A percentile compares a stretch with the other conserved stretches of the same genome.
phyloP scores from a whole-genome alignment of 2,888 invertebrate species.

The Boloria euphrosyne region DNA sequence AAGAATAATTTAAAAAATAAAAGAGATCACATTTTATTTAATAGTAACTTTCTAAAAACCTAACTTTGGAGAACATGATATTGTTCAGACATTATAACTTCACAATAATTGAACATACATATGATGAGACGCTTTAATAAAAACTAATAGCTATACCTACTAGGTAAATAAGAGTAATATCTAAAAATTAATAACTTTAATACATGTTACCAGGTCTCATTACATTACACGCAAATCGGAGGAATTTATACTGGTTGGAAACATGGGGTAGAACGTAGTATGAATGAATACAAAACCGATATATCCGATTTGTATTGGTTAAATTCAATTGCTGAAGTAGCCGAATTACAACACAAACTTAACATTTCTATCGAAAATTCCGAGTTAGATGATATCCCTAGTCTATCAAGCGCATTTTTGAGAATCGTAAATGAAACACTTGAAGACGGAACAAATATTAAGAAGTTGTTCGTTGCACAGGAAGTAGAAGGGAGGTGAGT shows the following conservation, averaged over 20 bases:
- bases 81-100: too few relatives aligned
- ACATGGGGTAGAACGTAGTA: conserved; percentile 85
- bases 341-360: conserved; percentile 83
- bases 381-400: conserved; percentile 58
- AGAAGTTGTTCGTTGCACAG: conserved; percentile 88
- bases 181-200: background rate
- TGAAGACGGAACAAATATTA: conserved; percentile 57
- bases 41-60: too few relatives aligned
- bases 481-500: conserved; percentile 88
- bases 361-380: conserved; percentile 68
- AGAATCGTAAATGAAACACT: conserved; percentile 79
- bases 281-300: conserved; percentile 82
- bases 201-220: conserved; percentile 79
- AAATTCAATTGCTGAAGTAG: conserved; percentile 89
- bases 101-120: too few relatives aligned
- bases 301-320: conserved; percentile 87
- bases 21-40: too few relatives aligned
- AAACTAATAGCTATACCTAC: too few relatives aligned
- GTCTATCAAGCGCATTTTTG: conserved; percentile 84
- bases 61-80: too few relatives aligned
- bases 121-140: too few relatives aligned
- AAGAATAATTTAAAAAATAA: too few relatives aligned
- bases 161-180: too few relatives aligned
- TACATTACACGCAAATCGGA: conserved; percentile 89
- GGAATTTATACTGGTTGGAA: conserved; percentile 90